Evolutionary conservation across 2,888 invertebrate species (phyloP).

Genomic region (Ornithoptera alexandrae): DNA sequence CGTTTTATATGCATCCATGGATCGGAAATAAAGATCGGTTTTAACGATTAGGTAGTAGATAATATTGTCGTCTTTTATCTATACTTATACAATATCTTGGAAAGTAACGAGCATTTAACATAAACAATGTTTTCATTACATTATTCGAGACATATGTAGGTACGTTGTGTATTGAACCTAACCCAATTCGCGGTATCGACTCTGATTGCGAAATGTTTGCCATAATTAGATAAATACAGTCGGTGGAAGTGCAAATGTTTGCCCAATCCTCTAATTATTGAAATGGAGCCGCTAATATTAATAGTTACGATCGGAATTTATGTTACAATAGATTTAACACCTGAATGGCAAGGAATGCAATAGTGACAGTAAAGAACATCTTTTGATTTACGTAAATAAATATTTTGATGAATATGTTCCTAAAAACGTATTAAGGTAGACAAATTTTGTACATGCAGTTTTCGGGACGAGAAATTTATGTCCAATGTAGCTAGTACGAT

Average conservation of each 20-base stretch:
- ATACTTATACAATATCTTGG: not conserved
- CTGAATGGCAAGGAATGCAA: not conserved
- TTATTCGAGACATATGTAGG: not conserved
- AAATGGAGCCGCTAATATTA: constrained; percentile 65
- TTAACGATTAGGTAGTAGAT: not conserved
- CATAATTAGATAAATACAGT: constrained; percentile 59
- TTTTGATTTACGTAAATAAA: too few species aligned
- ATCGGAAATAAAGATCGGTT: not conserved
- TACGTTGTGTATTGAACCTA: constrained; percentile 9
- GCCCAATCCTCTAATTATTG: constrained; percentile 69
- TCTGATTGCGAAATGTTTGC: constrained; percentile 65
- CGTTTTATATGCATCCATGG: not conserved
- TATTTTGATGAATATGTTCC: too few species aligned
- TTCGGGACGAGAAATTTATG: too few species aligned
- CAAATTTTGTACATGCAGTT: too few species aligned
- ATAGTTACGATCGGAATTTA: constrained; percentile 38
- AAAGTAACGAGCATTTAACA: not conserved
- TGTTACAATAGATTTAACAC: constrained; percentile 31
- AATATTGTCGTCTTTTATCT: not conserved
- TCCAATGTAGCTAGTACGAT: too few species aligned
- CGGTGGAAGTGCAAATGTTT: constrained; percentile 63
- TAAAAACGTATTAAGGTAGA: too few species aligned
- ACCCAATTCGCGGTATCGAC: constrained; percentile 40
- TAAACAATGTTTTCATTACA: not conserved
- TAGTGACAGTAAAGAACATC: not conserved